Percentiles rank a stretch among this genome's conserved stretches.
These are phyloP conservation scores for Nannoperca obscura DNA, from an alignment of 2,797 vertebrate genomes.

Conservation along the genomic window DNA sequence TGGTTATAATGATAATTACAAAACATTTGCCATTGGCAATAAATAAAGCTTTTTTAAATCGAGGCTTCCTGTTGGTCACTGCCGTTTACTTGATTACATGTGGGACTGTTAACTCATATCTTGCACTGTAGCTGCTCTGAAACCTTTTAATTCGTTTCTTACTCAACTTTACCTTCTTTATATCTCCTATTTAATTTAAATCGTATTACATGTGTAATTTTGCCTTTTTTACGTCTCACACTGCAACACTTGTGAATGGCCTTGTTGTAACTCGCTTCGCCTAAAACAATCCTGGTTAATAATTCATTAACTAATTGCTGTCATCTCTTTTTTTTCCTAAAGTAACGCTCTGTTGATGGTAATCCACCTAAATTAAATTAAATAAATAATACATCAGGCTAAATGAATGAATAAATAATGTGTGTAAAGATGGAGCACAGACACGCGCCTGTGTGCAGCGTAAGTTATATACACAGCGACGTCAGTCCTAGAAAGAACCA, in stretches of 20 bases:
- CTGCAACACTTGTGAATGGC: neutral
- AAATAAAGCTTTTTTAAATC: neutral
- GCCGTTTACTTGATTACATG: neutral
- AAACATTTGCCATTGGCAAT: neutral
- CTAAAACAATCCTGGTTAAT: neutral
- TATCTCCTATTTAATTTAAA: neutral
- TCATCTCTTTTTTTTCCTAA: neutral
- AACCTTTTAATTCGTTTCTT: neutral
- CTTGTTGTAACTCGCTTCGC: neutral
- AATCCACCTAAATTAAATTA: neutral
- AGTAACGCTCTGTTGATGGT: neutral
- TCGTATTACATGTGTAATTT: neutral
- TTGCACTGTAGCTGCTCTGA: neutral
- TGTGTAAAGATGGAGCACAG: neutral
- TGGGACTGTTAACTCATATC: neutral
- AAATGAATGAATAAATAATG: neutral
- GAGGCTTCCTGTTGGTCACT: neutral
- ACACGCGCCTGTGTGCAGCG: neutral
- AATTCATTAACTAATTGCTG: neutral
- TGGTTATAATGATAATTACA: neutral
- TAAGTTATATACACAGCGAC: no score
- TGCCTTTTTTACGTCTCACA: neutral
- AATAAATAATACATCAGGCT: neutral
- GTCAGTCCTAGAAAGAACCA: no score
- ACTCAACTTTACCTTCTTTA: neutral